Evolutionary conservation across 2,888 invertebrate genomes (phyloP), one percentile per base, ranked within the genome.

Genomic region (Ennomos quercinarius): DNA sequence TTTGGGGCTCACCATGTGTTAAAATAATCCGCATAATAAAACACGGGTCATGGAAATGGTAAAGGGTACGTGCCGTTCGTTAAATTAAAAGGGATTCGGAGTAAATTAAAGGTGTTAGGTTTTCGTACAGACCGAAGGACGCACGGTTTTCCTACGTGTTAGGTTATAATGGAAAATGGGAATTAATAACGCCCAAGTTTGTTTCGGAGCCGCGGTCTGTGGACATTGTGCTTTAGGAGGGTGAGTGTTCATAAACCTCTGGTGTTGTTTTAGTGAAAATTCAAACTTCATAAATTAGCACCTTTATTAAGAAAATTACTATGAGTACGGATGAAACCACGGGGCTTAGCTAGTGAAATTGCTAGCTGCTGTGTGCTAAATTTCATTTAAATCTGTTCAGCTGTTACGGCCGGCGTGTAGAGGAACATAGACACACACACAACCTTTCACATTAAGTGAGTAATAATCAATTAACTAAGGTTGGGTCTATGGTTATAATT

Each of bases 101-200:
- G 73, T 80, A 83, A 86, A 86, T 86, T 84, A 84, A 82, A 85
- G 81, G 88, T 83, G 81, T 81, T 81, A 78, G 81, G 77, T 81
- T 72, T 76, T 75, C 70, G 71, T 71, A 63, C 62, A 68, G 70
- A 68, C 69, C 63, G 73, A 69, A 74, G 68, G 72, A 61, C 63
- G 53, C 43, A 46, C 11, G 51, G 44, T 49, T 41, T 51, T 41
- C 45, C 11, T 43, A 53, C 50, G 55, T 52, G 53, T 61, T 52
- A 52, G 57, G 63, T 47, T 66, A 13, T 61, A 66, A 64, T 68
- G 63, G 63, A 64, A 64, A 66, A 63, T 66, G 60, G 58, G 58
- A 59, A 64, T 68, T 61, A 59, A 56, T 64, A 66, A 47, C 13
- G 13, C 35, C 51, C 52, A 55, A 57, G 54, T 57, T 49, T 47